Evolutionary conservation across 2,113 vertebrate species (phyloP).

Genomic region (Calyptomena viridis): DNA sequence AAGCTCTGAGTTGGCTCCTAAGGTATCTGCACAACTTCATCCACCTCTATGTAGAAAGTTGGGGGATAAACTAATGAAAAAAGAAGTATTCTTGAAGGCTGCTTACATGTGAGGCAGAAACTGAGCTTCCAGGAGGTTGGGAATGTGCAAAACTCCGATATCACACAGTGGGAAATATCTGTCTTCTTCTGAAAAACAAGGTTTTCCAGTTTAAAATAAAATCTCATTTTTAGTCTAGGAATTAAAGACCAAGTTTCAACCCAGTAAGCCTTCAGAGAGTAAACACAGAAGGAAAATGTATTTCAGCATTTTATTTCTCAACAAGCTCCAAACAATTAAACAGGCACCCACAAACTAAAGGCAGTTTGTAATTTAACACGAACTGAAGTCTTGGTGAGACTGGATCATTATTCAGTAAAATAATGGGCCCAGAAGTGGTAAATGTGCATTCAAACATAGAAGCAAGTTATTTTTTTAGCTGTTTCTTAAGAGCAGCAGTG

Average conservation of each 20-base stretch:
- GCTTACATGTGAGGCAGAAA: neutral
- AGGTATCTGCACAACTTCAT: neutral
- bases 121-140: neutral
- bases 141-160: neutral
- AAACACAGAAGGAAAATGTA: neutral
- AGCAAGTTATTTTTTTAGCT: neutral
- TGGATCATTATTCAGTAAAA: neutral
- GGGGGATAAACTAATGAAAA: neutral
- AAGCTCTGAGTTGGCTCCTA: neutral
- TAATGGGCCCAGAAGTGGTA: neutral
- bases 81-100: neutral
- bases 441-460: neutral
- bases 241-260: neutral
- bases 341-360: neutral
- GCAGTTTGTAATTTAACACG: neutral
- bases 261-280: neutral
- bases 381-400: neutral
- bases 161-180: fast-evolving
- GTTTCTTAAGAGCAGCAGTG: neutral
- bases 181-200: neutral
- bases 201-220: neutral
- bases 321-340: neutral
- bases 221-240: neutral
- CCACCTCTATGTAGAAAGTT: neutral
- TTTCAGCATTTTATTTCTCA: neutral